Evolutionary conservation across 2,113 vertebrate species (phyloP).

Genomic region (Haemorhous mexicanus): DNA sequence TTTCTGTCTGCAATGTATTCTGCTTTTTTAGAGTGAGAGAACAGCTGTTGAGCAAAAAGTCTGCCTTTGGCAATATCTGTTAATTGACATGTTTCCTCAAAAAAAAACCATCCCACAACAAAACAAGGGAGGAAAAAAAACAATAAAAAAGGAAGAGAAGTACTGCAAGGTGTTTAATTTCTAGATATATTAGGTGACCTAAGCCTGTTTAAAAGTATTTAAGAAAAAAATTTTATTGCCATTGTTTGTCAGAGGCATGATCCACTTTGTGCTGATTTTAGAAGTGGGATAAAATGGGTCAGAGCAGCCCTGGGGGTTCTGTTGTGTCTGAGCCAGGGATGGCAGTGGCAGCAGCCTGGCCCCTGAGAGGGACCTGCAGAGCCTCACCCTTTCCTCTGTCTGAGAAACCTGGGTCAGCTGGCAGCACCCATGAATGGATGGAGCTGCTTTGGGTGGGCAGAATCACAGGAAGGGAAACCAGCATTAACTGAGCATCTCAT

Average conservation of each 20-base stretch:
- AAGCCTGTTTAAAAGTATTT: not conserved
- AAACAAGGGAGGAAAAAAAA: not conserved
- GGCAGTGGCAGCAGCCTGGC: not conserved
- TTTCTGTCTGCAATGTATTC: slow-evolving; percentile 60
- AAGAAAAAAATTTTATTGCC: not conserved
- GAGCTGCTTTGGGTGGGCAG: not conserved
- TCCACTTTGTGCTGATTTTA: not conserved
- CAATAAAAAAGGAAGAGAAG: not conserved
- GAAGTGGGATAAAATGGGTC: not conserved
- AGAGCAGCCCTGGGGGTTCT: not conserved
- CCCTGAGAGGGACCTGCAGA: not conserved
- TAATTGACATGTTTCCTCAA: slow-evolving; percentile 68
- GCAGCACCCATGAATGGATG: not conserved
- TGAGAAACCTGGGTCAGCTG: not conserved
- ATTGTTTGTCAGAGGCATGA: not conserved
- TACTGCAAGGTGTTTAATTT: slow-evolving; percentile 7
- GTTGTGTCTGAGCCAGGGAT: accelerated
- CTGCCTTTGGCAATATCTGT: slow-evolving; percentile 69
- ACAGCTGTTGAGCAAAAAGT: slow-evolving; percentile 69
- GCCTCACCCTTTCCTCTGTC: not conserved
- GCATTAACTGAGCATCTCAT: not conserved
- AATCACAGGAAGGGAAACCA: not conserved
- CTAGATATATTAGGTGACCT: not conserved
- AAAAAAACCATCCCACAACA: not conserved
- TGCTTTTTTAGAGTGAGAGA: slow-evolving; percentile 48